Percentiles rank a stretch among this genome's conserved stretches.
These are phyloP conservation scores for Electrophaes corylata DNA, from an alignment of 2,888 invertebrate genomes.

Conservation along the genomic window DNA sequence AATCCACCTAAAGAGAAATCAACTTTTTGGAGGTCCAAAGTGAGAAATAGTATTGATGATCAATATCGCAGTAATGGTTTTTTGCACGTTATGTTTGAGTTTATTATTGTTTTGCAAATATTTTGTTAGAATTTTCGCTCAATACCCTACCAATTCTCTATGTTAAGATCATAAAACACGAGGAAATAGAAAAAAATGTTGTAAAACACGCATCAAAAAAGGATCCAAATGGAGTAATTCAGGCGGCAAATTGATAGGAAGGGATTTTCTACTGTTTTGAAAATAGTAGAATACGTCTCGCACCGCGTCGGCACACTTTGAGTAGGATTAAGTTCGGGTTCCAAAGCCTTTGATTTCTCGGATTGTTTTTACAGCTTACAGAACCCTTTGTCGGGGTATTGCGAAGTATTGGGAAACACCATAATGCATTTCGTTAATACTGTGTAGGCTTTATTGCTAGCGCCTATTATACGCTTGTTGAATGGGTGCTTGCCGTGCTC, in stretches of 20 bases:
- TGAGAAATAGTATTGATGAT: too few relatives aligned
- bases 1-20: too few relatives aligned
- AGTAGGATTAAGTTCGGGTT: conserved; percentile 73
- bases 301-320: conserved; percentile 68
- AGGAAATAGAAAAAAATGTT: conserved; percentile 60
- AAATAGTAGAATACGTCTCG: conserved; percentile 62
- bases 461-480: conserved; percentile 69
- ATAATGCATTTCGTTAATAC: conserved; percentile 58
- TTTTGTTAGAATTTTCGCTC: conserved; percentile 29
- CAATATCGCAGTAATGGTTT: not conserved
- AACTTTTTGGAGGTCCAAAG: too few relatives aligned
- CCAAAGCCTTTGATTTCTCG: conserved; percentile 54
- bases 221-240: conserved; percentile 64
- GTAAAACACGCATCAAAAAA: conserved; percentile 63
- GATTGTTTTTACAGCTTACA: conserved; percentile 82
- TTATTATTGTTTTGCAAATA: conserved; percentile 28
- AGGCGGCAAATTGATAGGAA: conserved; percentile 81
- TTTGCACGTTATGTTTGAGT: not conserved
- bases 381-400: conserved; percentile 79
- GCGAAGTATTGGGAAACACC: conserved; percentile 53
- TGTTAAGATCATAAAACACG: conserved; percentile 42
- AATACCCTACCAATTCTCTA: conserved; percentile 37
- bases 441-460: conserved; percentile 49
- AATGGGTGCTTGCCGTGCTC: conserved; percentile 53
- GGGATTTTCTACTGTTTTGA: conserved; percentile 81